Evolutionary conservation across 1,140 invertebrate genomes (phyloP).

Genomic region (Achroia grisella): DNA sequence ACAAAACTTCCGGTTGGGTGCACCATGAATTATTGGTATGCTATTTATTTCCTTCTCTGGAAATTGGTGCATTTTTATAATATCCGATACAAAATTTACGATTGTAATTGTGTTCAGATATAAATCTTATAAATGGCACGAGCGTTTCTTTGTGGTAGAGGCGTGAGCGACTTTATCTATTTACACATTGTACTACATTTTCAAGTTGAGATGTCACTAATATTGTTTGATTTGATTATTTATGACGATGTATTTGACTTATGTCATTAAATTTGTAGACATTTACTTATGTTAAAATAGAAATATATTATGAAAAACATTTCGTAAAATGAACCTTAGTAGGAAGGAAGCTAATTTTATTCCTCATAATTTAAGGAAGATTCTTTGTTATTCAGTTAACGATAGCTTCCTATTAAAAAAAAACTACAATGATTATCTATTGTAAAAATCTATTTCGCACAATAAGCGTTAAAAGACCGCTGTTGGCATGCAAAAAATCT

Average conservation of each 20-base stretch:
- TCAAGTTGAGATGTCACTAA: no score
- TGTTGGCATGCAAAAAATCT: conserved; percentile 22
- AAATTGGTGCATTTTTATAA: conserved; percentile 41
- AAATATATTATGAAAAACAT: no score
- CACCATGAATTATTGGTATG: conserved; percentile 50
- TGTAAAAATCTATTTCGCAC: conserved; percentile 40
- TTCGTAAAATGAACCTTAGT: no score
- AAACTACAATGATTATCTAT: conserved; percentile 40
- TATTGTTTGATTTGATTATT: no score
- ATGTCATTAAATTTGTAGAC: no score
- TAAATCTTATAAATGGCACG: conserved; percentile 65
- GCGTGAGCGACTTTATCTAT: no score
- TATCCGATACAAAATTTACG: conserved; percentile 62
- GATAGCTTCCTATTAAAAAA: conserved; percentile 14
- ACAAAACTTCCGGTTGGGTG: conserved; percentile 60
- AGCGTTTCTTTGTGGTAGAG: conserved; percentile 25
- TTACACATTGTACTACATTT: conserved; percentile 3
- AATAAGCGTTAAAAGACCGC: conserved; percentile 38
- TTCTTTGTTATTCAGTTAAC: no score
- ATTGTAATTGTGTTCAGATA: conserved; percentile 40
- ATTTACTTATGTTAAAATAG: no score
- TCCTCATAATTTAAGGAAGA: no score
- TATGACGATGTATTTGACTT: no score
- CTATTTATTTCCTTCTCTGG: conserved; percentile 59
- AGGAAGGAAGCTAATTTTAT: no score